Conservation (phyloP, 2,797 vertebrate species). For the Pagetopsis macropterus region DNA sequence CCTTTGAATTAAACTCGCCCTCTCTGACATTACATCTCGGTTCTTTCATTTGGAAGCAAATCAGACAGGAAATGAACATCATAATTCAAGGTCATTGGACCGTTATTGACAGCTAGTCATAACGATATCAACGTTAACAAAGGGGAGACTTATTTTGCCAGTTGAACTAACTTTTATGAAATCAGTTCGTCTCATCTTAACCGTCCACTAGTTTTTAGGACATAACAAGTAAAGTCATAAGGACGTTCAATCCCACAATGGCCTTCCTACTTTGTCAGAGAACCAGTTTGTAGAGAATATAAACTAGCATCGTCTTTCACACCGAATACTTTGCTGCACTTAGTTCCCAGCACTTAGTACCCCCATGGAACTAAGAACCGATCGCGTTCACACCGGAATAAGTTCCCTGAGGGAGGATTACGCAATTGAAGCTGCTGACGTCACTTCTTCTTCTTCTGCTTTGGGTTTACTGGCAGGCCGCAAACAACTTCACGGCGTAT, state of each 20-base stretch:
- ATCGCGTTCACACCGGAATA: too few species aligned
- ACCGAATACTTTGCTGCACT: too few species aligned
- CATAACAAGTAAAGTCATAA: background rate
- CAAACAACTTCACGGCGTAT: too few species aligned
- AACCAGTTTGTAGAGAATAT: constrained; percentile 15
- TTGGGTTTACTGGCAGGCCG: too few species aligned
- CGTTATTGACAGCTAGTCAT: background rate
- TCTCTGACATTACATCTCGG: background rate
- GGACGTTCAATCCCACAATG: constrained; percentile 7
- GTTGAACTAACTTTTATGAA: background rate
- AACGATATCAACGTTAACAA: background rate
- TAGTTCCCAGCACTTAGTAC: too few species aligned
- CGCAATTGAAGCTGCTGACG: too few species aligned
- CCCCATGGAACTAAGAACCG: too few species aligned
- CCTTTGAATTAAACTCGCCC: background rate
- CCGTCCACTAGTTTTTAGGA: background rate
- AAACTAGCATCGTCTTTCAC: constrained; percentile 9
- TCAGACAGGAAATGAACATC: background rate
- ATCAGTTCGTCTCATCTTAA: background rate
- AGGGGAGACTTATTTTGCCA: background rate
- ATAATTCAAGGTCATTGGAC: constrained; percentile 6
- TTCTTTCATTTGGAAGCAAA: background rate
- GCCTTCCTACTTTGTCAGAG: constrained; percentile 25
- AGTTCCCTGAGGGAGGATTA: too few species aligned
- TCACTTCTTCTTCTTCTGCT: too few species aligned